A percentile compares a stretch with the other conserved stretches of the same genome.
Conservation (phyloP, 2,888 invertebrate species). For the Dynastes maya region DNA sequence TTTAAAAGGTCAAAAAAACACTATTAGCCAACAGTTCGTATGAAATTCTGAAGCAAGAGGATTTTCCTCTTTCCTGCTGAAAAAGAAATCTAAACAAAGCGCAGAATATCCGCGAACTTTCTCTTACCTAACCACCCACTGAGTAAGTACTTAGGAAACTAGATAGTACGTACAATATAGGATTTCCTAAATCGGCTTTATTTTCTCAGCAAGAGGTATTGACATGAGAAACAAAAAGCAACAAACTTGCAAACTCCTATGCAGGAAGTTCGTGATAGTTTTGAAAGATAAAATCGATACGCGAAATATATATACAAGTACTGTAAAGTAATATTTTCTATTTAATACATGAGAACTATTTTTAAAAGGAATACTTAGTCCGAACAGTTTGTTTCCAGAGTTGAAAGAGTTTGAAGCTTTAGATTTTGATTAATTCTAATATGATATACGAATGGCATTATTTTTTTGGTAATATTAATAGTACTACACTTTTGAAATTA, state of each 20-base stretch:
- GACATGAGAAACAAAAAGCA: slow-evolving; percentile 25
- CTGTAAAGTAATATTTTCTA: background rate
- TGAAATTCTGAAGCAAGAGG: background rate
- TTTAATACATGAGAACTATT: background rate
- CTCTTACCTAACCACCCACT: background rate
- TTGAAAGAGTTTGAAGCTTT: no score
- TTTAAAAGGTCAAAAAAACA: no score
- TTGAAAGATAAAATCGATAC: background rate
- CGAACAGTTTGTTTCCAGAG: no score
- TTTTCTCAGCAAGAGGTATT: slow-evolving; percentile 9
- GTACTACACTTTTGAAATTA: no score
- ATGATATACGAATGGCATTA: no score
- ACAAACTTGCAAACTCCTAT: slow-evolving; percentile 9
- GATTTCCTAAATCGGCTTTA: slow-evolving; percentile 36
- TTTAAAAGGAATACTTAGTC: no score
- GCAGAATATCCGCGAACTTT: background rate
- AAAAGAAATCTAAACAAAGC: background rate
- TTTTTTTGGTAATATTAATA: no score
- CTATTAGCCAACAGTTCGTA: no score
- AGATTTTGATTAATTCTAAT: no score
- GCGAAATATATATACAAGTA: background rate
- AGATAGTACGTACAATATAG: slow-evolving; percentile 1
- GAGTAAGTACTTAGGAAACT: background rate
- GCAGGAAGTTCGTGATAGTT: background rate
- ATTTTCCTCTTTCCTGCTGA: background rate